Evolutionary conservation across 2,113 vertebrate species (phyloP).

Genomic region (Lycaon pictus): DNA sequence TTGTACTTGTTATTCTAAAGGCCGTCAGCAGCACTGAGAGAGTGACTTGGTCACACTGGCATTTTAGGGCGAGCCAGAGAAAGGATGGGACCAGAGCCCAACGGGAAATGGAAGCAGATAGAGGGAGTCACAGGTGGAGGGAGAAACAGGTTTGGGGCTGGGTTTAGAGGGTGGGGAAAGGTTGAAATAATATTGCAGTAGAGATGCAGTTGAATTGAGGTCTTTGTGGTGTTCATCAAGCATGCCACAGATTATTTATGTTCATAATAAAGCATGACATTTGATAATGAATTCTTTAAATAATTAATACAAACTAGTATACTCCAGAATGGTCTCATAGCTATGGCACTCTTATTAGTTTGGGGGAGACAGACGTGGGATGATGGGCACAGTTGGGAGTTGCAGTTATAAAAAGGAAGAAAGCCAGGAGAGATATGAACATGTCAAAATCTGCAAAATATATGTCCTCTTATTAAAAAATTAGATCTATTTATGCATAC

Average conservation of each 20-base stretch:
- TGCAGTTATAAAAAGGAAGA: not conserved
- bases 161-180: not conserved
- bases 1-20: not conserved
- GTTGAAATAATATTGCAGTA: not conserved
- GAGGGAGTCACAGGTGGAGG: not conserved
- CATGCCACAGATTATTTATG: not conserved
- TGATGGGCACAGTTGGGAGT: not conserved
- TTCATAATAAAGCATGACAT: not conserved
- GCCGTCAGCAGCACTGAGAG: not conserved
- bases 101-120: not conserved
- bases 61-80: not conserved
- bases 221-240: not conserved
- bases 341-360: not conserved
- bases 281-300: not conserved
- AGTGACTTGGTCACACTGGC: not conserved
- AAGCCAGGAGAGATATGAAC: not conserved
- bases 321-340: not conserved
- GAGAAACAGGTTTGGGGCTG: not conserved
- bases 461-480: not conserved
- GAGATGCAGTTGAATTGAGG: not conserved
- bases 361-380: not conserved
- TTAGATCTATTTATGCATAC: not conserved
- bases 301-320: not conserved
- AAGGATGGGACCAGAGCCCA: not conserved
- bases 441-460: not conserved